Evolutionary conservation across 2,888 invertebrate genomes (phyloP).

Genomic region (Piscicola geometra): DNA sequence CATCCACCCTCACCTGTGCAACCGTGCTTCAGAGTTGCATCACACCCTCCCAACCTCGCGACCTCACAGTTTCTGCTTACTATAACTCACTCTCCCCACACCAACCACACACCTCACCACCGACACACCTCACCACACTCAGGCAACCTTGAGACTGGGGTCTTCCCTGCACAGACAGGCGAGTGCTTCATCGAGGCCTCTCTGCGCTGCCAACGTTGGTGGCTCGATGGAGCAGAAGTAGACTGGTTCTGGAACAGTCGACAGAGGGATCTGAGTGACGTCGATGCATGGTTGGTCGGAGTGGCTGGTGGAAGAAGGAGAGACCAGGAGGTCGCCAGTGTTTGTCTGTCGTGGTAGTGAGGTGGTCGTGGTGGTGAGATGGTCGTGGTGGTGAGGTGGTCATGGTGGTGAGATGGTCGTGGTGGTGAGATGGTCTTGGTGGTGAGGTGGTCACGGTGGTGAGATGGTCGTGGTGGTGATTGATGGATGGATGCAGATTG

Average conservation of each 20-base stretch:
- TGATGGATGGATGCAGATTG: too few species aligned
- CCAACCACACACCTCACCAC: conserved; percentile 79
- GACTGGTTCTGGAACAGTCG: conserved; percentile 78
- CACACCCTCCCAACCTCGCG: too few species aligned
- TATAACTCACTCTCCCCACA: conserved; percentile 51
- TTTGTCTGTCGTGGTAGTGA: conserved; percentile 56
- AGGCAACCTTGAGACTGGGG: conserved; percentile 68
- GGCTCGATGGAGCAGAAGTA: conserved; percentile 95
- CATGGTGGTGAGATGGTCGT: not conserved
- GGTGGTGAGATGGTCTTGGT: not conserved
- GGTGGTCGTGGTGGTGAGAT: not conserved
- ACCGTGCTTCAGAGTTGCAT: too few species aligned
- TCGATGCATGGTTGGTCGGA: too few species aligned
- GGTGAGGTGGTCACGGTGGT: too few species aligned
- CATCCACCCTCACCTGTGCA: conserved; percentile 60
- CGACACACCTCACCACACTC: conserved; percentile 97
- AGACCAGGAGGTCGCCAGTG: conserved; percentile 59
- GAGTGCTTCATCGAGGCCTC: conserved; percentile 73
- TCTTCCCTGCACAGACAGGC: conserved; percentile 78
- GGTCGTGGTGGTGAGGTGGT: not conserved
- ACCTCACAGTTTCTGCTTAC: not conserved
- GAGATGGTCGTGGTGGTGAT: too few species aligned
- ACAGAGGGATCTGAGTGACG: conserved; percentile 5
- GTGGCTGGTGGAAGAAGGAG: conserved; percentile 30
- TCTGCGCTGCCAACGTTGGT: conserved; percentile 71